A percentile compares a stretch with the other conserved stretches of the same genome.
Conservation (phyloP, 2,113 vertebrate genomes). For the Xenopus laevis region DNA sequence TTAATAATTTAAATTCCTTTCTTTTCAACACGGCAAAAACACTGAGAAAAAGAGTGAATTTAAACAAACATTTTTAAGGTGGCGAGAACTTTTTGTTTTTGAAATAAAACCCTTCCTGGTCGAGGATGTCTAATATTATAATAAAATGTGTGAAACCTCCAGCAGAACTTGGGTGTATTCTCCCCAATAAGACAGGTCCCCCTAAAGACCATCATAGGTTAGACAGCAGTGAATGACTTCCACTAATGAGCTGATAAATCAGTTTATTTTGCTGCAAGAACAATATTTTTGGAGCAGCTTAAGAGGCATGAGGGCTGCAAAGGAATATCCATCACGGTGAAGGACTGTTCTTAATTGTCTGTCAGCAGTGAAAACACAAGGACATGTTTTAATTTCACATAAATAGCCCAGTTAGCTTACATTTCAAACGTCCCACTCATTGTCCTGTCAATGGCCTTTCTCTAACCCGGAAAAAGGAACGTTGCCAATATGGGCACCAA, state of each 20-base stretch:
- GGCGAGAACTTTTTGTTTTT: too few relatives aligned
- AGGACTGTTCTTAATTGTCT: conserved; percentile 22
- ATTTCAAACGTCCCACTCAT: neutral
- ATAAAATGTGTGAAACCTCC: too few relatives aligned
- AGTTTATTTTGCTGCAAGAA: neutral
- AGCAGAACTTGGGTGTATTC: too few relatives aligned
- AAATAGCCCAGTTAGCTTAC: neutral
- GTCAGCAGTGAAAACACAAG: conserved; percentile 33
- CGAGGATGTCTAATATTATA: too few relatives aligned
- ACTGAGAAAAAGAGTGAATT: too few relatives aligned
- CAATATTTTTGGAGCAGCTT: conserved; percentile 24
- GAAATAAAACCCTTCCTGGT: too few relatives aligned
- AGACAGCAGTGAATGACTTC: neutral
- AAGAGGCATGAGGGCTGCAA: conserved; percentile 11
- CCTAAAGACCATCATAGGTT: neutral
- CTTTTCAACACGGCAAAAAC: too few relatives aligned
- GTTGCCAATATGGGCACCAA: neutral
- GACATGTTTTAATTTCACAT: conserved; percentile 2
- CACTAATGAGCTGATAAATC: neutral
- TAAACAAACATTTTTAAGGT: too few relatives aligned
- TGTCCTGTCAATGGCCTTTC: conserved; percentile 5
- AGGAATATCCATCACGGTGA: conserved; percentile 26
- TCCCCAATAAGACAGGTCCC: neutral
- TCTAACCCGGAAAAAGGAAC: neutral
- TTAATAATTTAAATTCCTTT: too few relatives aligned